These are phyloP conservation scores for Empidonax traillii DNA, from an alignment of 2,113 vertebrate genomes.

Conservation along the genomic window DNA sequence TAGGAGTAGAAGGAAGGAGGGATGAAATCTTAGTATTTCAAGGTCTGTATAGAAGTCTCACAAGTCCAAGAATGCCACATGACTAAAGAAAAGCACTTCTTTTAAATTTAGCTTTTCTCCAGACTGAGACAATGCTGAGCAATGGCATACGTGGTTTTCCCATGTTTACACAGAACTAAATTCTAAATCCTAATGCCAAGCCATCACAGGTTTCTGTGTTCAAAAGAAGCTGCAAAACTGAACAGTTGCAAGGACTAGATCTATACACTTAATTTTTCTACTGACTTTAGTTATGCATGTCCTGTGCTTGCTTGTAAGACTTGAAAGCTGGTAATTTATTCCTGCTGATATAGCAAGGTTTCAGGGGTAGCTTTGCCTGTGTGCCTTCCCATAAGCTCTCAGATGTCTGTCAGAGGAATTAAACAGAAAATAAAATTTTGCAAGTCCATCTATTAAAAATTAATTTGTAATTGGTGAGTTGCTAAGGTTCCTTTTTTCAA, in stretches of 20 bases:
- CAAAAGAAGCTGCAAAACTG: background rate
- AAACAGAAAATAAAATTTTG: background rate
- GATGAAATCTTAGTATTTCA: background rate
- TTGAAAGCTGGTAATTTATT: background rate
- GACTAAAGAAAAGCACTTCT: background rate
- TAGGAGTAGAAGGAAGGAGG: background rate
- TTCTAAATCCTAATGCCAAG: background rate
- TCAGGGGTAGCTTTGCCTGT: background rate
- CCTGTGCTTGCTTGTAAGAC: background rate
- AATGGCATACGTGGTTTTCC: background rate
- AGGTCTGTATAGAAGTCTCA: background rate
- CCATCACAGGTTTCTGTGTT: background rate
- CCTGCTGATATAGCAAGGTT: background rate
- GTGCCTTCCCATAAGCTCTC: background rate
- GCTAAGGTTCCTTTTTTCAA: background rate
- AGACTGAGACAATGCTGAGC: background rate
- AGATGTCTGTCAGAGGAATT: background rate
- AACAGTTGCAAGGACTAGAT: background rate
- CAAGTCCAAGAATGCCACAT: background rate
- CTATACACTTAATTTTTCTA: background rate
- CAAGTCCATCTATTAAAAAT: background rate
- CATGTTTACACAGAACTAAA: background rate
- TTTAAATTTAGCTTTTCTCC: background rate
- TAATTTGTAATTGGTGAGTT: background rate
- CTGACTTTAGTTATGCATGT: background rate